Evolutionary conservation across 2,888 invertebrate genomes (phyloP), one percentile per base, ranked within the genome.

Genomic region (Nemotelus nigrinus): DNA sequence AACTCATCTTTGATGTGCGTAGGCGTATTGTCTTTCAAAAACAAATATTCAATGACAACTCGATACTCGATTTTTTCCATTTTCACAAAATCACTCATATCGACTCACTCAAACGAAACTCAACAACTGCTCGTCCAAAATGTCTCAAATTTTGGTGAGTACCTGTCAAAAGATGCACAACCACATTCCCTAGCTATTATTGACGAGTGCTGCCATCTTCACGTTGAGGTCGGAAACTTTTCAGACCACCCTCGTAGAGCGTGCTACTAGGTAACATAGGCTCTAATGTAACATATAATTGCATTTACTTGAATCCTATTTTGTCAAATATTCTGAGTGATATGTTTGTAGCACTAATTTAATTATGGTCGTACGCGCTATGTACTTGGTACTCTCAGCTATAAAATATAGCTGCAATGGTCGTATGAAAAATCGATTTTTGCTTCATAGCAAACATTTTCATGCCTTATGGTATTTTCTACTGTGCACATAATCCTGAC

Each of bases 101-200:
- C 57, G 65, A 78, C 75, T 76, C 67, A 64, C 65, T 53, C 55
- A 77, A 80, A 55, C 67, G 57, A 78, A 55, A 79, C n/a, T n/a
- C 63, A 79, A 80, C 77, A 80, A 74, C 63, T 78, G 63, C 64
- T 4, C 76, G 53, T 76, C 77, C 74, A 78, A 80, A 80, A 78
- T 78, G 68, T 77, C 79, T 79, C 79, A 78, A 76, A 80, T 65
- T 77, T 80, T 77, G 64, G 60, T 71, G 72, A 78, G 78, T 78
- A 72, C 47, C 77, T 50, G 10, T 50, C 50, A 68, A 68, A 39
- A 68, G 50, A 68, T 50, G 50, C 25, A 41, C 48, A 25, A 48
- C 74, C 39, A 78, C 44, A 79, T 77, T 80, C 76, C 53, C 71
- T 47, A 68, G 44, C 71, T 79, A 25, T 25, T 25, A 65, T 79